Conservation (phyloP, 2,888 invertebrate genomes). For the Drosophila hamatofila region DNA sequence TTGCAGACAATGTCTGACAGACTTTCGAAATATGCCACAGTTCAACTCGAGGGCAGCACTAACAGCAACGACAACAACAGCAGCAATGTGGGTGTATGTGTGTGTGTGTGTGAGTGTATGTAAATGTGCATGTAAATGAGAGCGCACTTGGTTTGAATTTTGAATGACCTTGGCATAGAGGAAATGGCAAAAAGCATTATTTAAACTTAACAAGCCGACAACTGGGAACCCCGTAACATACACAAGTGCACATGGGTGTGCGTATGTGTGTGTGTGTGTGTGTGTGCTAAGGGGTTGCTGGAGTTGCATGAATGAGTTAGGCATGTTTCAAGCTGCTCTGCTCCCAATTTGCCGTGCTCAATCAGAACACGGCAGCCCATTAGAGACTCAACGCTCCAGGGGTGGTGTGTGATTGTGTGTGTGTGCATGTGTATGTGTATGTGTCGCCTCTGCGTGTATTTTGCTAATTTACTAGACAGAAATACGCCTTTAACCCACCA, state of each 20-base stretch:
- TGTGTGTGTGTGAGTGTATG: constrained; percentile 26
- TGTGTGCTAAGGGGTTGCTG: constrained; percentile 33
- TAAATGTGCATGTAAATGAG: constrained; percentile 43
- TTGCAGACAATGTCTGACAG: constrained; percentile 74
- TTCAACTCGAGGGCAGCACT: constrained; percentile 57
- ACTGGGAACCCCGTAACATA: constrained; percentile 50
- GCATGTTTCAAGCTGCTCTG: constrained; percentile 57
- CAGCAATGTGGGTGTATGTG: constrained; percentile 12
- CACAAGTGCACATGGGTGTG: constrained; percentile 6
- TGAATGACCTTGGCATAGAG: constrained; percentile 85
- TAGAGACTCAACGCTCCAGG: constrained; percentile 65
- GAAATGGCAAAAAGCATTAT: constrained; percentile 81
- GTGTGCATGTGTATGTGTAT: constrained; percentile 22
- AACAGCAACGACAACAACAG: constrained; percentile 34
- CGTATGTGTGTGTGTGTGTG: constrained; percentile 11
- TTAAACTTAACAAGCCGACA: constrained; percentile 77
- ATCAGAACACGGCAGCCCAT: constrained; percentile 80
- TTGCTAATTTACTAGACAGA: constrained; percentile 85
- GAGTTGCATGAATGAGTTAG: constrained; percentile 42
- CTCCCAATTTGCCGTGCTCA: constrained; percentile 79
- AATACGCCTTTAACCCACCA: constrained; percentile 84
- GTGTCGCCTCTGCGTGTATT: constrained; percentile 75
- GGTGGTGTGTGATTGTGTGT: constrained; percentile 31
- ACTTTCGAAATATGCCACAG: constrained; percentile 66
- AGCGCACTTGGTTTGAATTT: constrained; percentile 84